phyloP scores from a whole-genome alignment of 1,140 invertebrate genomes.

The Microplitis demolitor region DNA sequence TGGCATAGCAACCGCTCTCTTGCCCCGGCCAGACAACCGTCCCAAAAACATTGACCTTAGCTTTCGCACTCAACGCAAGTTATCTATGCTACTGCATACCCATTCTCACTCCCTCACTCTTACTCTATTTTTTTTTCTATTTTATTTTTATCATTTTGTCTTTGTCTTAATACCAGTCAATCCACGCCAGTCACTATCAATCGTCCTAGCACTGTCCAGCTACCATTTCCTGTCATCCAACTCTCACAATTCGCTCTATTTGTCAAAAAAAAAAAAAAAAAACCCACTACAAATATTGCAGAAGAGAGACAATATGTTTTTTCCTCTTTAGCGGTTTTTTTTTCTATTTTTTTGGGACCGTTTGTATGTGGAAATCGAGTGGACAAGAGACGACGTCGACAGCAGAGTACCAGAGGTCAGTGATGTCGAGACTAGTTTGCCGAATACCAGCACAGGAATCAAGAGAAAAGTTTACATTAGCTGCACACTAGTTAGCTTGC shows the following conservation, averaged over 20 bases:
- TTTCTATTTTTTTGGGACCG: too few species aligned
- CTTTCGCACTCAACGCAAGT: slow-evolving; percentile 16
- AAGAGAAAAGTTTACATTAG: slow-evolving; percentile 8
- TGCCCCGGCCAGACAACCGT: slow-evolving; percentile 39
- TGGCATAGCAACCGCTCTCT: slow-evolving; percentile 47
- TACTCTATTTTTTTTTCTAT: not conserved
- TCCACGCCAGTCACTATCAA: slow-evolving; percentile 23
- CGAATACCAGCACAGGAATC: not conserved
- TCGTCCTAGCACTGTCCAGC: slow-evolving; percentile 12
- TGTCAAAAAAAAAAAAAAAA: not conserved
- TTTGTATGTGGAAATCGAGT: too few species aligned
- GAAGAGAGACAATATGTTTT: not conserved
- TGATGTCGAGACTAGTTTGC: not conserved
- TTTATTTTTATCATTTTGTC: not conserved
- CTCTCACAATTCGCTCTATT: slow-evolving; percentile 8
- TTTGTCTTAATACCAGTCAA: not conserved
- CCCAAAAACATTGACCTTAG: slow-evolving; percentile 55
- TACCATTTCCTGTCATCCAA: slow-evolving; percentile 16
- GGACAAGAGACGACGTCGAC: not conserved
- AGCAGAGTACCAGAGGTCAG: not conserved
- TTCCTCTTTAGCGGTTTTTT: too few species aligned
- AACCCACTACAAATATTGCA: too few species aligned
- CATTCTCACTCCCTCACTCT: not conserved
- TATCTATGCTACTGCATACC: not conserved
- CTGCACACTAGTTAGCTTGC: not conserved